Evolutionary conservation across 1,140 invertebrate species (phyloP), one percentile per base, ranked within the genome.

Genomic region (Acromyrmex echinatior): DNA sequence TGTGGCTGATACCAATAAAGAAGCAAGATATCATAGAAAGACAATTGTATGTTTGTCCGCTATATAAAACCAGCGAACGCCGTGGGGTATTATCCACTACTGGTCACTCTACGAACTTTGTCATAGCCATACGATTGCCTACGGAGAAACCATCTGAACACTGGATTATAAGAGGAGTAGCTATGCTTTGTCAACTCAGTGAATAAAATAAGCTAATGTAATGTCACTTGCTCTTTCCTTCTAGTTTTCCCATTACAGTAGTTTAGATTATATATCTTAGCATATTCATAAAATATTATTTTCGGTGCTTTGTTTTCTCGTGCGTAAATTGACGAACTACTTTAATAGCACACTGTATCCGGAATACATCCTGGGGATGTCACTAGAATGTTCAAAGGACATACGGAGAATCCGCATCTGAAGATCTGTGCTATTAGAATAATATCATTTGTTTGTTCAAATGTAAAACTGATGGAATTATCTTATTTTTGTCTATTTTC

Each of bases 91-190:
- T 99, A 16, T 98, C 98, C 53, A 99, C 98, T 7, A 99, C 98
- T 0, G 98, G 98, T 5, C 98, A 99, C 94, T 99, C 98, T 31
- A 98, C 98, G 16, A 99, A 99, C 96, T 99, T 98, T 94, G 98
- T 99, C 10, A 97, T 99, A 81, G 97, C 97, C 87, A 97, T 99
- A 93, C 94, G 96, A 9, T 94, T 99, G 53, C 97, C 97, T 0
- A 97, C 97, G 0, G 92, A 95, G 2, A 93, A 96, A 91, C 95
- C 96, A 3, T 95, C 97, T 18, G 96, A 97, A 68, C 98, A 99
- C 94, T 99, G 98, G 98, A 97, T 99, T 76, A 97, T 98, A 94
- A 95, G 98, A 31, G 98, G 98, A 14, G 98, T 98, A 0, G 98
- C 98, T 0, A 94, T 98, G 60, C 96, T 99, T 5, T 98, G 98